These are phyloP conservation scores for Pelagia noctiluca DNA, from an alignment of 30 jellyfish, hydroid and myxozoan species.

Conservation along the genomic window DNA sequence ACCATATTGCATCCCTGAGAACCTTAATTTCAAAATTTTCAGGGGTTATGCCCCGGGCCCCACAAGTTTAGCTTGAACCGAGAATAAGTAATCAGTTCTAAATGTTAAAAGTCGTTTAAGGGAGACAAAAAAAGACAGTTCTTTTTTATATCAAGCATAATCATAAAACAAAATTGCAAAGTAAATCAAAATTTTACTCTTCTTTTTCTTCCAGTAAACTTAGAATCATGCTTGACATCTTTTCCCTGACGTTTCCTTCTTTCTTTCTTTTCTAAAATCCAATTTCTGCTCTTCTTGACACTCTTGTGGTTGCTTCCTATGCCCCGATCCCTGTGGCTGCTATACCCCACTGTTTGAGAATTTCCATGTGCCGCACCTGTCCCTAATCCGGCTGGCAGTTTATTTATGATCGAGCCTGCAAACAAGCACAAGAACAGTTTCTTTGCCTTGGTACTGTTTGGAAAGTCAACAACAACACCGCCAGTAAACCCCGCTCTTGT, in stretches of 20 bases:
- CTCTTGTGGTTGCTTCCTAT: slow-evolving; percentile 46
- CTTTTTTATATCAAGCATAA: no score
- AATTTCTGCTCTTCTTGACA: slow-evolving; percentile 79
- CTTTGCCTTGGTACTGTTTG: slow-evolving; percentile 96
- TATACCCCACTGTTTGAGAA: slow-evolving; percentile 26
- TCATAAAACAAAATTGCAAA: no score
- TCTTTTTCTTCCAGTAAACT: slow-evolving; percentile 86
- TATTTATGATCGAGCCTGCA: slow-evolving; percentile 78
- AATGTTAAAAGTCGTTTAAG: no score
- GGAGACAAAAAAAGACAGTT: no score
- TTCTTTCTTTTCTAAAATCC: slow-evolving; percentile 92
- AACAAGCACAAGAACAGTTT: slow-evolving; percentile 90
- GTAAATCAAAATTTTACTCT: slow-evolving; percentile 55
- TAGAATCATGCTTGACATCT: slow-evolving; percentile 86
- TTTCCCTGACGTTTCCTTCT: slow-evolving; percentile 87
- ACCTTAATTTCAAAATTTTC: no score
- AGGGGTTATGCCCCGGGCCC: no score
- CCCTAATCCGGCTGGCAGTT: slow-evolving; percentile 75
- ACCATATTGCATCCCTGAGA: no score
- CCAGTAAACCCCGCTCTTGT: slow-evolving; percentile 98
- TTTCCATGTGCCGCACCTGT: slow-evolving; percentile 59
- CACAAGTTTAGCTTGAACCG: no score
- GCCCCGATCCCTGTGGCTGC: slow-evolving; percentile 36
- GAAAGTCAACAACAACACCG: slow-evolving; percentile 98
- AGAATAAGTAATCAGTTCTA: no score